Evolutionary conservation across 2,888 invertebrate species (phyloP).

Genomic region (Leptura quadrifasciata): DNA sequence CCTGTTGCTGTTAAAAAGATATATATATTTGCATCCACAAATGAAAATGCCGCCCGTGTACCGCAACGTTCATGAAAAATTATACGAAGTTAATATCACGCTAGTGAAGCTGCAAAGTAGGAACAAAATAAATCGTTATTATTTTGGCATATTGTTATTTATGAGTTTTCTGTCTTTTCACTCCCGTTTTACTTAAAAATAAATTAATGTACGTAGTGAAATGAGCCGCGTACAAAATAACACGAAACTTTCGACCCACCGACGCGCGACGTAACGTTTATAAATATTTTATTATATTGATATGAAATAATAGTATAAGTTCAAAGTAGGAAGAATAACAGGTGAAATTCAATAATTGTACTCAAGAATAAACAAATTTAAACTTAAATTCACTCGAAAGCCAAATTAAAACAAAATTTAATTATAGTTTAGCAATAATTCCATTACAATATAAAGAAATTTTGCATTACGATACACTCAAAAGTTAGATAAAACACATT

Average conservation of each 20-base stretch:
- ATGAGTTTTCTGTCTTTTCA: not conserved
- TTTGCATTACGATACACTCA: too few relatives aligned
- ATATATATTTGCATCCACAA: not conserved
- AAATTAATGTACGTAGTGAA: not conserved
- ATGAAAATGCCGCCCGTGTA: not conserved
- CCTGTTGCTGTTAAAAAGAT: too few relatives aligned
- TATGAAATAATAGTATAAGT: too few relatives aligned
- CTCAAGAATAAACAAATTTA: too few relatives aligned
- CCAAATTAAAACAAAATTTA: too few relatives aligned
- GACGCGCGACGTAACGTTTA: not conserved
- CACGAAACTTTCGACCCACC: not conserved
- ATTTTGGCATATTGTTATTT: conserved; percentile 4
- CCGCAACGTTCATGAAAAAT: not conserved
- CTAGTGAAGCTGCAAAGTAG: not conserved
- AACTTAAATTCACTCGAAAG: too few relatives aligned
- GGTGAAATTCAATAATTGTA: too few relatives aligned
- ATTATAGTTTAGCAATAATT: too few relatives aligned
- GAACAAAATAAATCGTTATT: not conserved
- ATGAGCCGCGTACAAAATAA: conserved; percentile 5
- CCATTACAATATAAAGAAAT: too few relatives aligned
- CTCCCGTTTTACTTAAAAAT: conserved; percentile 1
- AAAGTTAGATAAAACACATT: too few relatives aligned
- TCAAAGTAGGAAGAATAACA: too few relatives aligned
- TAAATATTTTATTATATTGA: too few relatives aligned
- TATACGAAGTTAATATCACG: not conserved